phyloP scores from a whole-genome alignment of 2,888 invertebrate genomes.

The Ochropleura leucogaster region DNA sequence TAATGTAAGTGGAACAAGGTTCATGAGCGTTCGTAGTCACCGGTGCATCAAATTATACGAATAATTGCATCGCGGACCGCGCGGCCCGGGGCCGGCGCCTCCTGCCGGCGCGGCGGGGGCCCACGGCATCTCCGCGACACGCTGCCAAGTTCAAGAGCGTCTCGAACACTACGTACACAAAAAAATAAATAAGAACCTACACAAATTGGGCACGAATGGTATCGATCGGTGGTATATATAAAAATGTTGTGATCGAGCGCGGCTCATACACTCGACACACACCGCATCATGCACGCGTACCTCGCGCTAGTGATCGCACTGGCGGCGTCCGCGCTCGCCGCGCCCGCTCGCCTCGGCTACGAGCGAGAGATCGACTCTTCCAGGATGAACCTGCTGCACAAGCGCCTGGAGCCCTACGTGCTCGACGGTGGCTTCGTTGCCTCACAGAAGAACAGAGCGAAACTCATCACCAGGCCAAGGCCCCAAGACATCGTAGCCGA shows the following conservation, averaged over 20 bases:
- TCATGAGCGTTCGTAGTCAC: constrained; percentile 84
- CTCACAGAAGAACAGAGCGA: constrained; percentile 82
- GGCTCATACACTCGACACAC: constrained; percentile 86
- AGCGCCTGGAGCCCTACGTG: constrained; percentile 78
- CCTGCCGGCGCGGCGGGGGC: constrained; percentile 42
- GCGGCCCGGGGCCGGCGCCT: constrained; percentile 40
- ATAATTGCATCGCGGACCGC: constrained; percentile 73
- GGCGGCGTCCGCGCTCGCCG: constrained; percentile 76
- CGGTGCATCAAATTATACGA: constrained; percentile 81
- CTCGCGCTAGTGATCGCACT: constrained; percentile 82
- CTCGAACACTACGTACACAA: constrained; percentile 75
- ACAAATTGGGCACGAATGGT: constrained; percentile 88
- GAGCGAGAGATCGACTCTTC: constrained; percentile 85
- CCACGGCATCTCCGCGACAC: constrained; percentile 72
- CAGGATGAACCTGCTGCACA: constrained; percentile 82
- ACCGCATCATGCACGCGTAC: constrained; percentile 88
- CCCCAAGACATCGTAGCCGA: constrained; percentile 83
- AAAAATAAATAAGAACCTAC: constrained; percentile 77
- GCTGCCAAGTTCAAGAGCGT: constrained; percentile 86
- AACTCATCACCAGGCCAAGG: constrained; percentile 82
- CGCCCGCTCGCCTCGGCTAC: constrained; percentile 83
- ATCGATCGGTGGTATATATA: constrained; percentile 88
- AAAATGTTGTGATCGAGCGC: constrained; percentile 87
- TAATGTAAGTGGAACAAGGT: constrained; percentile 89
- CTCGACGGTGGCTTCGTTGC: constrained; percentile 80